Evolutionary conservation across 2,113 vertebrate species (phyloP).

Genomic region (Trematocara marginatum): DNA sequence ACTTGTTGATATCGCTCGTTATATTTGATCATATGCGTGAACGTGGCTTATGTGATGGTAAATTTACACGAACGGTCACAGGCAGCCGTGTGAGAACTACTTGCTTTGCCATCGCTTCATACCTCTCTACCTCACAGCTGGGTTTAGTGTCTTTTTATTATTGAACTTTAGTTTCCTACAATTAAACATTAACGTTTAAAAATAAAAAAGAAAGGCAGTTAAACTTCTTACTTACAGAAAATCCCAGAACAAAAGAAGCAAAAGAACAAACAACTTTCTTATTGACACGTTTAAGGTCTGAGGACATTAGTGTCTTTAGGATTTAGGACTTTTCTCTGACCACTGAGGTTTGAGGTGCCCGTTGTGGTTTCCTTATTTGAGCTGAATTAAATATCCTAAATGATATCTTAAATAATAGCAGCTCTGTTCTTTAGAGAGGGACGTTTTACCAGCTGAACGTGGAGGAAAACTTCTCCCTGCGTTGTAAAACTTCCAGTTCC

Average conservation of each 20-base stretch:
- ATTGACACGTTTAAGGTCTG: conserved; percentile 22
- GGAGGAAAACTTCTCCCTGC: not conserved
- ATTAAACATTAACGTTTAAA: conserved; percentile 3
- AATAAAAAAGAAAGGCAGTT: not conserved
- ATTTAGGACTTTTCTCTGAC: conserved; percentile 26
- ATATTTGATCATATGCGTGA: conserved; percentile 30
- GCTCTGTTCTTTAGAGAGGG: not conserved
- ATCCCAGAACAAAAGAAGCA: not conserved
- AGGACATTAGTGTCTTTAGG: conserved; percentile 47
- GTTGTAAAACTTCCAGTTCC: not conserved
- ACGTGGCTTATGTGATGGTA: conserved; percentile 33
- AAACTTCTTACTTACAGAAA: not conserved
- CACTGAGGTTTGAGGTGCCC: not conserved
- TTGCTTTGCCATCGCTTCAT: conserved; percentile 1
- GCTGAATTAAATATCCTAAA: not conserved
- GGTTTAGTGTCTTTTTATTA: not conserved
- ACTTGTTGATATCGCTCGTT: conserved; percentile 4
- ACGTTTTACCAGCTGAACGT: not conserved
- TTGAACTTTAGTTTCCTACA: not conserved
- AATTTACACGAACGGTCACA: conserved; percentile 25
- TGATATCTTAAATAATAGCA: not conserved
- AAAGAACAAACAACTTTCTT: not conserved
- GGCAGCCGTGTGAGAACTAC: not conserved
- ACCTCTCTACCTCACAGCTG: not conserved
- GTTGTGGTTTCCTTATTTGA: not conserved